These are phyloP conservation scores for Erebia epiphron DNA, from an alignment of 2,888 invertebrate species.

Conservation along the genomic window DNA sequence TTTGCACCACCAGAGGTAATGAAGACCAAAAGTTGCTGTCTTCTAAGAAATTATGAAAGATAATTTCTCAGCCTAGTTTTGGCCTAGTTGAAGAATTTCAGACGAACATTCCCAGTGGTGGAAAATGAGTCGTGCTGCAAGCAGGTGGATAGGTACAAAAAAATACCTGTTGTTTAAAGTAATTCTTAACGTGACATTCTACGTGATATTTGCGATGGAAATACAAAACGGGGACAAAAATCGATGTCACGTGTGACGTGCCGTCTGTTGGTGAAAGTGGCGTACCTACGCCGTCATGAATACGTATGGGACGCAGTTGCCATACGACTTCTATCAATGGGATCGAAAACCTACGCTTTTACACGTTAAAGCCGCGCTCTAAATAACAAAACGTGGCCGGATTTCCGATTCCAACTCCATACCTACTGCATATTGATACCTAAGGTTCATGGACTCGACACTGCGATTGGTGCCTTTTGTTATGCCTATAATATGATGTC, in stretches of 20 bases:
- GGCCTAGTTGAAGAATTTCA: background rate
- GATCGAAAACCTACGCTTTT: slow-evolving; percentile 66
- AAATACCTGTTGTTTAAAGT: slow-evolving; percentile 19
- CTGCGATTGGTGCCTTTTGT: too few relatives aligned
- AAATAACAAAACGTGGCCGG: slow-evolving; percentile 72
- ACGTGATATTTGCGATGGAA: slow-evolving; percentile 32
- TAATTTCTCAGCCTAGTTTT: too few relatives aligned
- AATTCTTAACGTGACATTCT: slow-evolving; percentile 18
- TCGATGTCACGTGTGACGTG: slow-evolving; percentile 66
- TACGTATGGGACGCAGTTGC: slow-evolving; percentile 55
- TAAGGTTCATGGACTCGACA: slow-evolving; percentile 19
- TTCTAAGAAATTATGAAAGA: too few relatives aligned
- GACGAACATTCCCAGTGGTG: background rate
- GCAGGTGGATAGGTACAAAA: slow-evolving; percentile 61
- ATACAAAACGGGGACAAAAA: slow-evolving; percentile 52
- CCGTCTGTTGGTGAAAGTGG: slow-evolving; percentile 69
- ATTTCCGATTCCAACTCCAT: slow-evolving; percentile 60
- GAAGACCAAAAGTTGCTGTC: too few relatives aligned
- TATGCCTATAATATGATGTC: too few relatives aligned
- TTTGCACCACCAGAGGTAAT: too few relatives aligned
- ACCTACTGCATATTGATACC: slow-evolving; percentile 37
- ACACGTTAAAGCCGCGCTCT: slow-evolving; percentile 71
- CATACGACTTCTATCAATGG: slow-evolving; percentile 68
- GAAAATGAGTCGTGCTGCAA: background rate
- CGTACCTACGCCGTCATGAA: slow-evolving; percentile 45